Evolutionary conservation across 2,113 vertebrate genomes (phyloP).

Genomic region (Stercorarius parasiticus): DNA sequence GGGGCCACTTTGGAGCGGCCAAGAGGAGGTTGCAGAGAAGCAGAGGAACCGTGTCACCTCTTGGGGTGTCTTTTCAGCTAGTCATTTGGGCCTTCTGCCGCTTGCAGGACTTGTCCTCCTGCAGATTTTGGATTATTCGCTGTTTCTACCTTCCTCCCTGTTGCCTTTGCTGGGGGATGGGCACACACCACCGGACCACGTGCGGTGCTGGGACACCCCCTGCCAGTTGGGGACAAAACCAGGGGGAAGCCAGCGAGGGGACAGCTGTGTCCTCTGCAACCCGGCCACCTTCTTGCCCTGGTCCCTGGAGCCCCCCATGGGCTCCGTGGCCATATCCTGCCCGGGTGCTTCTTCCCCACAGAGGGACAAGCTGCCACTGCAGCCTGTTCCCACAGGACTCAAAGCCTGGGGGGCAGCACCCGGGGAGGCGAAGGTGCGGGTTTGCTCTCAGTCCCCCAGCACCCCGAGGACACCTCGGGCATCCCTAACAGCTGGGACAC

Average conservation of each 20-base stretch:
- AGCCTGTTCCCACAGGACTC: not conserved
- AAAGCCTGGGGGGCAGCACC: not conserved
- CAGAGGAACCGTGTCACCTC: accelerated
- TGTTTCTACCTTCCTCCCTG: not conserved
- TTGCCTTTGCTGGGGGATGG: too few species aligned
- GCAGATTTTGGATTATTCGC: not conserved
- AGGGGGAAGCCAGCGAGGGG: not conserved
- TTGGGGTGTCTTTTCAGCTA: not conserved
- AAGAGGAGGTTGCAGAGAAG: not conserved
- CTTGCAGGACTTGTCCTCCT: not conserved
- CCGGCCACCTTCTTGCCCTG: too few species aligned
- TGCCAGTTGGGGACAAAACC: accelerated
- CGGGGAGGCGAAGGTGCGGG: not conserved
- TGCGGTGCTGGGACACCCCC: accelerated
- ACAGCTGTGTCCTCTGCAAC: not conserved
- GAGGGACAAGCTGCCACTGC: not conserved
- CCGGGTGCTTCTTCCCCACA: accelerated
- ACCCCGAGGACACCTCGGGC: not conserved
- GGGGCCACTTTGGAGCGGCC: not conserved
- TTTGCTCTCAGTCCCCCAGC: not conserved
- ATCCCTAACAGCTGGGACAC: not conserved
- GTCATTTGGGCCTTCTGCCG: not conserved
- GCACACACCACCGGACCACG: not conserved
- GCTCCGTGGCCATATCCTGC: not conserved
- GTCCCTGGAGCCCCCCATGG: not conserved